These are phyloP conservation scores for Scolanthus callimorphus DNA, from an alignment of 92 coral and sea anemone species.

Conservation along the genomic window DNA sequence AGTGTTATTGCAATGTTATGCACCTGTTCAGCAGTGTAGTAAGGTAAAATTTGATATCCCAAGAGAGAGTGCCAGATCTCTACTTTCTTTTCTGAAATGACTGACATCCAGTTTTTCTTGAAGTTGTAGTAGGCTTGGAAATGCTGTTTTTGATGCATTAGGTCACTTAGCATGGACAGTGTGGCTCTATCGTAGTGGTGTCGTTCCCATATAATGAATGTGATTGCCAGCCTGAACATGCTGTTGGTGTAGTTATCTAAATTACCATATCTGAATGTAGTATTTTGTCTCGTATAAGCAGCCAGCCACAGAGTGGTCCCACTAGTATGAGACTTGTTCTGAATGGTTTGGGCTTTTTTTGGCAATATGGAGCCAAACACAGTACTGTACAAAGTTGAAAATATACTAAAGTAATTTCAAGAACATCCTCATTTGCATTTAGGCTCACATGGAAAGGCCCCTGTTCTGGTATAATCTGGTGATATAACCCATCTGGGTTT, in stretches of 20 bases:
- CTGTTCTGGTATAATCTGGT: conserved; percentile 50
- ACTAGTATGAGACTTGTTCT: conserved; percentile 13
- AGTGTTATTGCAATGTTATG: conserved; percentile 22
- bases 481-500: conserved; percentile 2
- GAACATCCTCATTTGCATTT: conserved; percentile 34
- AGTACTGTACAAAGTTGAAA: conserved; percentile 22
- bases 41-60: conserved; percentile 6
- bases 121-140: conserved; percentile 38
- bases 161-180: conserved; percentile 41
- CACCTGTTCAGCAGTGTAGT: conserved; percentile 26
- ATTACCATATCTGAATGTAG: conserved; percentile 25
- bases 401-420: conserved; percentile 24
- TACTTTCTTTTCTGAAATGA: conserved; percentile 36
- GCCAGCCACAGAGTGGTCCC: conserved; percentile 46
- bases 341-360: conserved; percentile 39
- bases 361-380: conserved; percentile 48
- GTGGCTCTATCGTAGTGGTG: conserved; percentile 55
- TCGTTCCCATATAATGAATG: conserved; percentile 38
- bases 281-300: conserved; percentile 31
- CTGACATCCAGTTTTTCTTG: conserved; percentile 29
- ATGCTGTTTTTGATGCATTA: conserved; percentile 25
- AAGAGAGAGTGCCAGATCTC: conserved; percentile 48
- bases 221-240: conserved; percentile 30
- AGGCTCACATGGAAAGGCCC: conserved; percentile 62
- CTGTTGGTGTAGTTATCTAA: conserved; percentile 15